Base-by-base conservation (phyloP, 1,140 invertebrate species). In the Bursaphelenchus mucronatus region DNA sequence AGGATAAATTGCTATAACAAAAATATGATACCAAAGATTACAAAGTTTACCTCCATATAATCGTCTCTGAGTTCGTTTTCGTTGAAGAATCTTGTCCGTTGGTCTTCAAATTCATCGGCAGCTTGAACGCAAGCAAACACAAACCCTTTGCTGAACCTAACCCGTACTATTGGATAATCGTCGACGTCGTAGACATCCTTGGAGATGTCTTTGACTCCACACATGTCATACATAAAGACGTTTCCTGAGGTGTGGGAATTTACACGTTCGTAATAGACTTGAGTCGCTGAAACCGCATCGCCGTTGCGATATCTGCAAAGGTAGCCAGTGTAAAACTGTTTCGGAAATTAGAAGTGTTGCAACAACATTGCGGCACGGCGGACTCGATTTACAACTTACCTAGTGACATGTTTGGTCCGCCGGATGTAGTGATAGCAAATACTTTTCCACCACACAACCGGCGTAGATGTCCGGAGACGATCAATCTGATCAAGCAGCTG, bases 371-470 rank as follows among this genome's bases (percentile, higher is more conserved):
- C 30, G 30, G 5, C 1, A 5, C 30, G 1, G 1, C 30, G 5
- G 5, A 30, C 30, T 30, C 5, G 1, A 30, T 30, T 1, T 5
- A 30, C 5, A 5, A 30, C 30, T 3, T 30, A 30, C 15, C 57
- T 39, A 40, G 57, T 59, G 21, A 59, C 57, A 50, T 59, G 57
- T 59, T 55, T 59, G 40, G 41, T 59, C 11, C 40, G 15, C 3
- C 57, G 19, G 4, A 59, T 44, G 45, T 44, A 59, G 82, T 92
- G 90, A 82, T 91, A 91, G 75, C 89, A 90, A 51, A 90, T 86
- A 13, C 89, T 89, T 77, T 90, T 91, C 90, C 90, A 92, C 90
- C 90, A 91, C 19, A 91, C 88, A 62, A 90, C 87, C 0, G 90
- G 90, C 61, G 87, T 86, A 1, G 89, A 87, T 44, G 86, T 84